Percentiles rank a stretch among this genome's conserved stretches.
phyloP scores from a whole-genome alignment of 2,888 invertebrate species.

The Chamaedrilus cognettii region DNA sequence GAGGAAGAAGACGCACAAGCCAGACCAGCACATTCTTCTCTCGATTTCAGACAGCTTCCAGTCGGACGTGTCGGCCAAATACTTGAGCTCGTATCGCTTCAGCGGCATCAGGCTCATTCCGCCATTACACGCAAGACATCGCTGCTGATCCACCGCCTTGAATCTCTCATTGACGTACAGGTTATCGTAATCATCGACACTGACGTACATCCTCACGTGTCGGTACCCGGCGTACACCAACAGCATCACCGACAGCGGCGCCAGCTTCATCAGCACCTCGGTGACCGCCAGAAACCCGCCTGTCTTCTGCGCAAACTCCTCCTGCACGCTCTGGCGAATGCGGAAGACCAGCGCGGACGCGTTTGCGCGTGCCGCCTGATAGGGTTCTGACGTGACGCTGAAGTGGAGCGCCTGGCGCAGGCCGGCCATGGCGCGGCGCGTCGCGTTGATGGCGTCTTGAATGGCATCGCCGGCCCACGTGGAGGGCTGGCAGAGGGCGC shows the following conservation, averaged over 20 bases:
- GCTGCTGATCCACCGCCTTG: conserved; percentile 38
- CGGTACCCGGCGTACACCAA: conserved; percentile 32
- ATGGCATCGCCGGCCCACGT: conserved; percentile 39
- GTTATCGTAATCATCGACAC: conserved; percentile 46
- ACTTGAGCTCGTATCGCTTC: conserved; percentile 41
- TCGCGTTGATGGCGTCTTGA: conserved; percentile 36
- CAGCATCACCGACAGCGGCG: conserved; percentile 32
- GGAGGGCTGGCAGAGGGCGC: conserved; percentile 31
- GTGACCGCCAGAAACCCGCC: conserved; percentile 30
- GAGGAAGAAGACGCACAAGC: conserved; percentile 41
- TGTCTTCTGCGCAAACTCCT: conserved; percentile 27
- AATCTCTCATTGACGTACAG: conserved; percentile 45
- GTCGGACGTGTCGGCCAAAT: conserved; percentile 41
- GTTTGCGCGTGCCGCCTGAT: conserved; percentile 23
- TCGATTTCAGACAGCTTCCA: conserved; percentile 39
- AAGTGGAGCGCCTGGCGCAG: conserved; percentile 33
- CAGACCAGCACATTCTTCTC: conserved; percentile 37
- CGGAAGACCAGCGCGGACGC: conserved; percentile 29
- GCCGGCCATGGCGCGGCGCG: conserved; percentile 32
- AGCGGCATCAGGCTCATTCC: conserved; percentile 42
- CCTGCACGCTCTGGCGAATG: conserved; percentile 25
- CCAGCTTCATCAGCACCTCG: conserved; percentile 25
- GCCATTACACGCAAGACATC: conserved; percentile 41
- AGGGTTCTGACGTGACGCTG: conserved; percentile 31
- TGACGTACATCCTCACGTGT: conserved; percentile 41